Conservation (phyloP, 2,797 vertebrate genomes). For the Coranthus polyacanthus region DNA sequence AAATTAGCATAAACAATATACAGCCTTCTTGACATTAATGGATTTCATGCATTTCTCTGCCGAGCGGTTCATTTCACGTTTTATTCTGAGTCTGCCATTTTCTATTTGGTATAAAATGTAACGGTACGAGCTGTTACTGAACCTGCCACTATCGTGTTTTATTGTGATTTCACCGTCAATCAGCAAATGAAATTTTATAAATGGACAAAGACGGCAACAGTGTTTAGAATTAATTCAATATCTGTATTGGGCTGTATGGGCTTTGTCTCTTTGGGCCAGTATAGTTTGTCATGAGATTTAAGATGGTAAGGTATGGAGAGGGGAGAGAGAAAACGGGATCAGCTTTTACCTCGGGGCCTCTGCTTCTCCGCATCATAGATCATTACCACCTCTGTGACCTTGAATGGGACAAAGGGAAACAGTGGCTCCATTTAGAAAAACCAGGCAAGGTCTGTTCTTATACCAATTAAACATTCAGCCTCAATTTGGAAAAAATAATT, state of each 20-base stretch:
- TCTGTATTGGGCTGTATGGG: slow-evolving; percentile 43
- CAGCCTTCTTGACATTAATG: not conserved
- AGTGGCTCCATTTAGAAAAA: slow-evolving; percentile 75
- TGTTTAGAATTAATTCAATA: slow-evolving; percentile 46
- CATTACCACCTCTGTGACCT: slow-evolving; percentile 99
- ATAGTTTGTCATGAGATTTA: slow-evolving; percentile 99
- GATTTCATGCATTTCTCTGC: slow-evolving; percentile 3
- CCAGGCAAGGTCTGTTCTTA: slow-evolving; percentile 39
- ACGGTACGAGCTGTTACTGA: slow-evolving; percentile 5
- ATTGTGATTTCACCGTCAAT: slow-evolving; percentile 16
- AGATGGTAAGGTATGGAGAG: slow-evolving; percentile 87
- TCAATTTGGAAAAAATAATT: slow-evolving; percentile 47
- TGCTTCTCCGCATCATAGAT: slow-evolving; percentile 99
- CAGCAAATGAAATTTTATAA: not conserved
- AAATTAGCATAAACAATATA: slow-evolving; percentile 2
- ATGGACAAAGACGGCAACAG: slow-evolving; percentile 3
- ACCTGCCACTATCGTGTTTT: slow-evolving; percentile 22
- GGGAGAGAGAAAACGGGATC: slow-evolving; percentile 87
- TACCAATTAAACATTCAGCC: slow-evolving; percentile 57
- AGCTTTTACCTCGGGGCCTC: slow-evolving; percentile 99
- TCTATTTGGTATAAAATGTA: not conserved
- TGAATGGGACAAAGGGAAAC: slow-evolving; percentile 85
- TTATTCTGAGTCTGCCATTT: slow-evolving; percentile 7
- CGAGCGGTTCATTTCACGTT: not conserved
- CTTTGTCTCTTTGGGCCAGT: slow-evolving; percentile 84